Conservation (phyloP, 2,888 invertebrate species). For the Melipona bicolor region DNA sequence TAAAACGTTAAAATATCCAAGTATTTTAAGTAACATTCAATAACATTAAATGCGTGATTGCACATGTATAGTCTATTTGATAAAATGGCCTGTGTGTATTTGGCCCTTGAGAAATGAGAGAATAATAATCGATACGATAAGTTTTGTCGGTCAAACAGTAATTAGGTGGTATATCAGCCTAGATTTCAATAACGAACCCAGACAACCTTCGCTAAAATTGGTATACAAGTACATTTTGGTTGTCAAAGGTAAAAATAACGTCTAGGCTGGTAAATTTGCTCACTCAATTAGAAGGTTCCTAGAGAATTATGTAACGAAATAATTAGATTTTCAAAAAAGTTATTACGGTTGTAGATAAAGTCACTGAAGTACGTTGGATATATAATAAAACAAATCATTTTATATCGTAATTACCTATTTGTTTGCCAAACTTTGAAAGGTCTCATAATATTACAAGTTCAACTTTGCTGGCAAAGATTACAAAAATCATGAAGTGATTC, state of each 20-base stretch:
- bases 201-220: slow-evolving; percentile 76
- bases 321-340: slow-evolving; percentile 12
- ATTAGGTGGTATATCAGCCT: slow-evolving; percentile 73
- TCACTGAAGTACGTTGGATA: slow-evolving; percentile 18
- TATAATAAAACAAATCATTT: slow-evolving; percentile 19
- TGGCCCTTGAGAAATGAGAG: slow-evolving; percentile 45
- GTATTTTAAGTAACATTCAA: not conserved
- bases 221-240: slow-evolving; percentile 69
- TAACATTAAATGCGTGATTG: slow-evolving; percentile 15
- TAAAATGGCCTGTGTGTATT: slow-evolving; percentile 1
- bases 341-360: slow-evolving; percentile 7
- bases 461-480: slow-evolving; percentile 53
- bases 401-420: slow-evolving; percentile 14
- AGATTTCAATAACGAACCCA: slow-evolving; percentile 77
- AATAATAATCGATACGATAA: slow-evolving; percentile 30
- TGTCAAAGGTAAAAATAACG: slow-evolving; percentile 76
- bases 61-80: slow-evolving; percentile 12
- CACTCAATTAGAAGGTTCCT: slow-evolving; percentile 27
- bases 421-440: slow-evolving; percentile 5
- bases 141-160: slow-evolving; percentile 39
- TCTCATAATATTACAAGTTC: slow-evolving; percentile 24
- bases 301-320: slow-evolving; percentile 29
- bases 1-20: slow-evolving; percentile 6
- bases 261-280: slow-evolving; percentile 76
- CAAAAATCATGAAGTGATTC: slow-evolving; percentile 30